Conservation (phyloP, 1,140 invertebrate genomes). For the Holcopasites calliopsidis region DNA sequence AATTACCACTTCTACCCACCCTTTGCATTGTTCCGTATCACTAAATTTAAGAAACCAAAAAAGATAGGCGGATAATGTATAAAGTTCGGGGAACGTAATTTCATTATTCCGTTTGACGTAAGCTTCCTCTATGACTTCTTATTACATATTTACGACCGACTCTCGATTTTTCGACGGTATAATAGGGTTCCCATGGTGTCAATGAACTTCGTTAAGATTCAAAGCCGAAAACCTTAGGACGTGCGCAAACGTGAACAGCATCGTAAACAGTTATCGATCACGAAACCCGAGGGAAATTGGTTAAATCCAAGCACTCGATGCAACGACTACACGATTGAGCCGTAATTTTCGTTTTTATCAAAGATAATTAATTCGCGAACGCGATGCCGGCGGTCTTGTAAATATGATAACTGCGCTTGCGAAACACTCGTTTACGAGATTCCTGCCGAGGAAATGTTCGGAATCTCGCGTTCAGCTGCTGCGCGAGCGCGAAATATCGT, state of each 20-base stretch:
- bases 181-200: not conserved
- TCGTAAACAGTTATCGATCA: conserved; percentile 34
- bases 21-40: not conserved
- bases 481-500: not conserved
- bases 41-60: too few relatives aligned
- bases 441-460: too few relatives aligned
- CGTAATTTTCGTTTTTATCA: not conserved
- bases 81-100: too few relatives aligned
- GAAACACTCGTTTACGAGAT: not conserved
- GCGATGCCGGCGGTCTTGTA: too few relatives aligned
- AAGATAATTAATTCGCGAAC: not conserved
- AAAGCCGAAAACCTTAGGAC: conserved; percentile 2
- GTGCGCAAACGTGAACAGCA: not conserved
- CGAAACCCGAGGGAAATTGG: not conserved
- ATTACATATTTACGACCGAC: too few relatives aligned
- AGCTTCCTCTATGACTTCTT: not conserved
- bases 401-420: not conserved
- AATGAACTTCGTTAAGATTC: conserved; percentile 39
- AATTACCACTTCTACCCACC: too few relatives aligned
- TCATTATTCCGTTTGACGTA: not conserved
- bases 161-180: not conserved
- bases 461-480: not conserved
- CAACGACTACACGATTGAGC: not conserved
- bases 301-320: not conserved
- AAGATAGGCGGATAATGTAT: too few relatives aligned